Percentiles rank a stretch among this genome's conserved stretches.
Evolutionary conservation across 2,888 invertebrate species (phyloP).

Genomic region (Leucophenga maculata): DNA sequence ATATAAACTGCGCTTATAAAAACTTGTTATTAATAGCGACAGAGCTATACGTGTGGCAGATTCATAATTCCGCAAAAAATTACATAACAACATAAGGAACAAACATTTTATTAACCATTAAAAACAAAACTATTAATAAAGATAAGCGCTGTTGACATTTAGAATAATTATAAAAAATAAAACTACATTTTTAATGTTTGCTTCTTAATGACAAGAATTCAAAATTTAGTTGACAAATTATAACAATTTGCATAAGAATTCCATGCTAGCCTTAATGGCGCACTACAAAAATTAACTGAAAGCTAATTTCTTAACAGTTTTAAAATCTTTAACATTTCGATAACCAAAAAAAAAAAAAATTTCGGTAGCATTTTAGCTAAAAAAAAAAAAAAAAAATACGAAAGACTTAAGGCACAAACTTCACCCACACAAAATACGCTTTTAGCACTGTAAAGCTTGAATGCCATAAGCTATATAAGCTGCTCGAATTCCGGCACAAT

Average conservation of each 20-base stretch:
- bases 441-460: not conserved
- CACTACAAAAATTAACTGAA: constrained; percentile 4
- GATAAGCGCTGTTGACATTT: not conserved
- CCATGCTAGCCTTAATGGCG: not conserved
- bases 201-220: not conserved
- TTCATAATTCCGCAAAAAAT: too few relatives aligned
- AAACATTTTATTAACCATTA: not conserved
- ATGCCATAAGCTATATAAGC: too few relatives aligned
- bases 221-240: not conserved
- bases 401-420: constrained; percentile 6
- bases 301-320: not conserved
- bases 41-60: too few relatives aligned
- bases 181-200: not conserved
- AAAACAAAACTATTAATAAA: constrained; percentile 2
- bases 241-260: not conserved
- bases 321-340: not conserved
- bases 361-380: too few relatives aligned
- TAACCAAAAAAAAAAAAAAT: constrained; percentile 8
- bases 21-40: too few relatives aligned
- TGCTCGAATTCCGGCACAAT: not conserved
- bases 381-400: too few relatives aligned
- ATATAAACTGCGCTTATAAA: too few relatives aligned
- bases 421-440: not conserved
- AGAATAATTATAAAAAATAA: not conserved
- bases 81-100: too few relatives aligned